Conservation (phyloP, 2,888 invertebrate species). For the Plusia festucae region DNA sequence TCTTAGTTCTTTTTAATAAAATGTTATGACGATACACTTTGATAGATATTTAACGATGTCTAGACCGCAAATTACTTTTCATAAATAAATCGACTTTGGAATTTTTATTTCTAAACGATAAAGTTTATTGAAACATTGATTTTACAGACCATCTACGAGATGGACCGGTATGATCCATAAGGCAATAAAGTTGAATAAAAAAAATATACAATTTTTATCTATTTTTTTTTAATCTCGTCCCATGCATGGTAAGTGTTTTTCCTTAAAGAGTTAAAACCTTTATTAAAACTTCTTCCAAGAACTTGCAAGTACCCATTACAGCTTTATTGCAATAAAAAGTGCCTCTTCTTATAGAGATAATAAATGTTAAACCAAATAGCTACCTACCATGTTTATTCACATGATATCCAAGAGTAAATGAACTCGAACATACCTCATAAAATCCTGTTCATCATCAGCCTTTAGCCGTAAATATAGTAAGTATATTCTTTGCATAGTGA, state of each 20-base stretch:
- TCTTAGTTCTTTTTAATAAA: conserved; percentile 8
- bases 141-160: background rate
- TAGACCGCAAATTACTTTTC: conserved; percentile 34
- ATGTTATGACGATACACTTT: background rate
- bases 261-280: too few species aligned
- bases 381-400: background rate
- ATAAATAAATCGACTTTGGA: background rate
- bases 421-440: background rate
- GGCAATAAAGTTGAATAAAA: background rate
- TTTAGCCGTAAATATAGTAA: background rate
- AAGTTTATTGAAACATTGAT: background rate
- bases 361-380: background rate
- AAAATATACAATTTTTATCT: too few species aligned
- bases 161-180: background rate
- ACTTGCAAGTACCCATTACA: background rate
- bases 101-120: background rate
- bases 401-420: background rate
- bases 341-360: background rate
- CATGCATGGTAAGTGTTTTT: too few species aligned
- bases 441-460: conserved; percentile 1
- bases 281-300: too few species aligned
- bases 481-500: conserved; percentile 10
- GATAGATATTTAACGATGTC: conserved; percentile 29
- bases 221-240: too few species aligned
- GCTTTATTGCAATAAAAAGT: background rate